Percentiles rank a stretch among this genome's conserved stretches.
These are phyloP conservation scores for Celastrina argiolus DNA, from an alignment of 2,888 invertebrate species.

Conservation along the genomic window DNA sequence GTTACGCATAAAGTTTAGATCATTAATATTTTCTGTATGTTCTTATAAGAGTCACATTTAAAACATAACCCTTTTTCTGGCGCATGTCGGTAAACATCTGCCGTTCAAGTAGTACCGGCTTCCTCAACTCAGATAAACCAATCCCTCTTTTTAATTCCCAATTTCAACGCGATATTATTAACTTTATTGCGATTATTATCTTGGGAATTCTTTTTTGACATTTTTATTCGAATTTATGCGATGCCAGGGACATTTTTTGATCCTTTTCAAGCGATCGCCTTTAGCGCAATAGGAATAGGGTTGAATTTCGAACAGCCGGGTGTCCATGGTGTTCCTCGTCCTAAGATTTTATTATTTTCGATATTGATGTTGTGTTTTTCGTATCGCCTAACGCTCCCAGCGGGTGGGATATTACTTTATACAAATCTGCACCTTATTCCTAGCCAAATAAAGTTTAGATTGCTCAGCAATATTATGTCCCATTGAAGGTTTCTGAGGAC, in stretches of 20 bases:
- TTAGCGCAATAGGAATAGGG: conserved; percentile 40
- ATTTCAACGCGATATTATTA: conserved; percentile 75
- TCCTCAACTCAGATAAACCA: not conserved
- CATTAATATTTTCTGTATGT: too few species aligned
- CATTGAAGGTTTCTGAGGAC: conserved; percentile 61
- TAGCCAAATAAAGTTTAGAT: conserved; percentile 41
- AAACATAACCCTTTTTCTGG: too few species aligned
- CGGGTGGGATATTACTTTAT: conserved; percentile 50
- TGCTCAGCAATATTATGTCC: conserved; percentile 38
- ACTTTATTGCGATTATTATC: conserved; percentile 75
- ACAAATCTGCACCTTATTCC: conserved; percentile 40
- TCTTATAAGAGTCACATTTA: too few species aligned
- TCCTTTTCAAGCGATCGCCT: conserved; percentile 25
- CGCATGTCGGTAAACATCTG: too few species aligned
- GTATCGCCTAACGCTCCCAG: conserved; percentile 70
- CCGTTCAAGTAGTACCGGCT: too few species aligned
- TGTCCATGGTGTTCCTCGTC: conserved; percentile 52
- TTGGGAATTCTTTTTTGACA: conserved; percentile 74
- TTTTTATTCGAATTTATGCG: conserved; percentile 76
- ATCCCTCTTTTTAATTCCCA: conserved; percentile 34
- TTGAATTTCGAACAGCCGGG: conserved; percentile 37
- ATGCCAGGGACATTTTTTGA: conserved; percentile 48
- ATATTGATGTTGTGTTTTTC: conserved; percentile 75
- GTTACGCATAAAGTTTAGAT: too few species aligned
- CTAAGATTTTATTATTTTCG: conserved; percentile 75